Evolutionary conservation across 2,888 invertebrate genomes (phyloP).

Genomic region (Dicycla oo): DNA sequence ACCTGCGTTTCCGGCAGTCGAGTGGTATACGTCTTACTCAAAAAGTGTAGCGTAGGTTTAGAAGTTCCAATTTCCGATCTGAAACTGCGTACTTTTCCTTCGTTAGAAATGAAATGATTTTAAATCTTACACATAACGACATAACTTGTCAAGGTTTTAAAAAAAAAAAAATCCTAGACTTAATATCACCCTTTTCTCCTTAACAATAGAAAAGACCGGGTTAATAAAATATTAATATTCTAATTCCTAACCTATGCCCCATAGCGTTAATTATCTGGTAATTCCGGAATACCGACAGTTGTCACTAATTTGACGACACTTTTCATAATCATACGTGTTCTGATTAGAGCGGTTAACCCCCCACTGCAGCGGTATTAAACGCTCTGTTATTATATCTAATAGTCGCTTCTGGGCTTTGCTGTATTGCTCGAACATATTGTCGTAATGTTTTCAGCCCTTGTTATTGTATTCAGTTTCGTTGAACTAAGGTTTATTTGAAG

Average conservation of each 20-base stretch:
- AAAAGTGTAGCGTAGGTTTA: background rate
- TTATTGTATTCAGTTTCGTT: background rate
- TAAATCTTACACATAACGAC: background rate
- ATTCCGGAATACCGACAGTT: slow-evolving; percentile 58
- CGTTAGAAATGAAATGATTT: too few species aligned
- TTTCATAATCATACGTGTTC: slow-evolving; percentile 73
- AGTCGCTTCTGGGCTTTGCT: slow-evolving; percentile 59
- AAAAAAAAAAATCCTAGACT: background rate
- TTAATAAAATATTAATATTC: slow-evolving; percentile 50
- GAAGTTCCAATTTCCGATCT: background rate
- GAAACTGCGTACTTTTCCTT: background rate
- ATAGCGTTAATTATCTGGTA: slow-evolving; percentile 55
- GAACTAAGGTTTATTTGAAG: slow-evolving; percentile 22
- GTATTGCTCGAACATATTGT: slow-evolving; percentile 34
- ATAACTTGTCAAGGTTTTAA: background rate
- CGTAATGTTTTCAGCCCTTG: slow-evolving; percentile 15
- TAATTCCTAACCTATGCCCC: slow-evolving; percentile 51
- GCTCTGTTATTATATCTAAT: slow-evolving; percentile 69
- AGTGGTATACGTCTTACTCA: too few species aligned
- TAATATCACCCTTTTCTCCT: slow-evolving; percentile 18
- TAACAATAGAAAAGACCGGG: slow-evolving; percentile 14
- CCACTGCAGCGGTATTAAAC: slow-evolving; percentile 31
- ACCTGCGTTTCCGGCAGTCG: too few species aligned
- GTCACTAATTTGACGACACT: slow-evolving; percentile 71
- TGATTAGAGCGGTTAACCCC: slow-evolving; percentile 68